These are phyloP conservation scores for Saguinus imperator DNA, from an alignment of 2,113 vertebrate genomes.

Conservation along the genomic window DNA sequence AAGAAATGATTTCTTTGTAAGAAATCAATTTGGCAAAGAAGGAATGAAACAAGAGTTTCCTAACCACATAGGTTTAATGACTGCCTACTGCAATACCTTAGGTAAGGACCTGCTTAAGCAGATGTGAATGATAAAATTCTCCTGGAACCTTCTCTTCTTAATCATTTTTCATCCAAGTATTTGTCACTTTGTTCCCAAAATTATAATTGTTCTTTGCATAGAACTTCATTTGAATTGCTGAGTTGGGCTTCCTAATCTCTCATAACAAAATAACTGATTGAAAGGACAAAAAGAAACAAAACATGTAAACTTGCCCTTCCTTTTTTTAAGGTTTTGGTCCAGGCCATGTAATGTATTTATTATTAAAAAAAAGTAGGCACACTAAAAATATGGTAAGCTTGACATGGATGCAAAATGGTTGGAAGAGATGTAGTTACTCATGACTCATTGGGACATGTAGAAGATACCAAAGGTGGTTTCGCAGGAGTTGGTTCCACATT, in stretches of 20 bases:
- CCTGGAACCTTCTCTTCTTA: background rate
- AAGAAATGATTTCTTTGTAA: background rate
- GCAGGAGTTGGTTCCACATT: background rate
- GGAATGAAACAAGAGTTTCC: background rate
- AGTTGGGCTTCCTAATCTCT: background rate
- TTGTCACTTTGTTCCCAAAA: background rate
- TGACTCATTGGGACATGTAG: background rate
- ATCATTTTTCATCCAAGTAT: constrained; percentile 1
- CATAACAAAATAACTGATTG: background rate
- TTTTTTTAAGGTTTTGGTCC: background rate
- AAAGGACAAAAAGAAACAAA: background rate
- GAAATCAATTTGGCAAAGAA: background rate
- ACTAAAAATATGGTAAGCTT: background rate
- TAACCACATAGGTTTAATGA: background rate
- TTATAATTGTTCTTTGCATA: background rate
- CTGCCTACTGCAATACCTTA: background rate
- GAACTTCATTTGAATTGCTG: constrained; percentile 2
- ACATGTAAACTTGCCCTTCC: background rate
- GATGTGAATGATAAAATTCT: background rate
- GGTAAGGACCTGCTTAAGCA: background rate
- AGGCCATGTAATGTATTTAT: background rate
- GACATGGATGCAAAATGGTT: background rate
- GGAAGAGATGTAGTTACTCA: background rate
- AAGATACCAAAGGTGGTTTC: background rate
- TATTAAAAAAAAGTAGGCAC: background rate